Conservation (phyloP, 1,140 invertebrate species). For the Probaryconus sp. region DNA sequence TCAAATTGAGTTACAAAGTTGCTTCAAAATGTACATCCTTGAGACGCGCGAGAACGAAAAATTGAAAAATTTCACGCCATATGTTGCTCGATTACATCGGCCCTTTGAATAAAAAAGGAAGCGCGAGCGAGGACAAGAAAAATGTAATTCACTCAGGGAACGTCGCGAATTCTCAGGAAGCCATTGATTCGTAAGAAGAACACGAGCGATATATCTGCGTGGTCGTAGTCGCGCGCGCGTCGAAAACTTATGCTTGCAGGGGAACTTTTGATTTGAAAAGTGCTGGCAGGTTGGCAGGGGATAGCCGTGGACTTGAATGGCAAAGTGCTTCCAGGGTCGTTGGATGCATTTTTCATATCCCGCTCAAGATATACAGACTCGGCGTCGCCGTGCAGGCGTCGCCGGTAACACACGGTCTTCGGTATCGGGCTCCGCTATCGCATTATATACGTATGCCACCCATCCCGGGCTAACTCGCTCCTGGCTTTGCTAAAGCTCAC, state of each 20-base stretch:
- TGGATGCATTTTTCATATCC: conserved; percentile 77
- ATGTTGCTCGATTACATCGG: not conserved
- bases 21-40: no score
- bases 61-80: no score
- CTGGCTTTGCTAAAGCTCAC: conserved; percentile 24
- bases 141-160: not conserved
- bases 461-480: conserved; percentile 25
- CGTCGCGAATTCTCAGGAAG: not conserved
- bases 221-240: not conserved
- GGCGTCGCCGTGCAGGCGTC: conserved; percentile 26
- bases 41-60: no score
- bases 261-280: conserved; percentile 77
- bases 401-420: conserved; percentile 15
- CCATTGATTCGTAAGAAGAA: conserved; percentile 12
- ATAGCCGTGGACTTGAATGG: conserved; percentile 71
- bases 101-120: not conserved
- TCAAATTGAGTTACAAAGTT: no score
- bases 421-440: conserved; percentile 31
- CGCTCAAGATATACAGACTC: conserved; percentile 55
- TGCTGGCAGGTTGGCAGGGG: conserved; percentile 70
- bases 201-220: not conserved
- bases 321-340: conserved; percentile 69
- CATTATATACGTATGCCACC: conserved; percentile 35
- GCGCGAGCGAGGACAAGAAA: no score
- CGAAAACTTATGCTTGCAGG: conserved; percentile 64